A percentile compares a stretch with the other conserved stretches of the same genome.
Evolutionary conservation across 2,888 invertebrate genomes (phyloP).

Genomic region (Eupithecia tripunctaria): DNA sequence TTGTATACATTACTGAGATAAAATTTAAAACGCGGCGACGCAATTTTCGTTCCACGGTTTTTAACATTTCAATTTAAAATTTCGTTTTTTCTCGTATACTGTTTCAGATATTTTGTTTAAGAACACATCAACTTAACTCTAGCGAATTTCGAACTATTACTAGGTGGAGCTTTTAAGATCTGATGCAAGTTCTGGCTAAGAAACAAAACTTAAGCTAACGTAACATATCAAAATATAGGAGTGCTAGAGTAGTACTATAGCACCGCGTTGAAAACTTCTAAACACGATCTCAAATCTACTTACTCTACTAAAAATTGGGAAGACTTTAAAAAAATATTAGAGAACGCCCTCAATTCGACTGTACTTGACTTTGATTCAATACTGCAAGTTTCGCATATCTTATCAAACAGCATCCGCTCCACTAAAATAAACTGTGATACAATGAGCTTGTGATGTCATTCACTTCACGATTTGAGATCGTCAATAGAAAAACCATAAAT

Average conservation of each 20-base stretch:
- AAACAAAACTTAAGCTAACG: slow-evolving; percentile 58
- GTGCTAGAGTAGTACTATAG: slow-evolving; percentile 70
- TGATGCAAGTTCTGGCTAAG: slow-evolving; percentile 52
- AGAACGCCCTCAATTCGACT: too few relatives aligned
- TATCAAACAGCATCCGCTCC: background rate
- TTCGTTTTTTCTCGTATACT: slow-evolving; percentile 76
- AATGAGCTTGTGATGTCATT: slow-evolving; percentile 6
- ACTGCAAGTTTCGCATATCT: background rate
- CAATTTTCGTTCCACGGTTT: slow-evolving; percentile 68
- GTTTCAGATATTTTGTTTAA: slow-evolving; percentile 83
- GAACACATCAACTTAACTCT: slow-evolving; percentile 81
- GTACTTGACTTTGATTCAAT: background rate
- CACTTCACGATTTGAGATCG: slow-evolving; percentile 22
- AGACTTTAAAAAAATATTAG: background rate
- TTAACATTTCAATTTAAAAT: slow-evolving; percentile 69
- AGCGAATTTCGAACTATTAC: slow-evolving; percentile 67
- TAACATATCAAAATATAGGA: slow-evolving; percentile 62
- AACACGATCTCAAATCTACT: slow-evolving; percentile 50
- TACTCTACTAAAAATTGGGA: background rate
- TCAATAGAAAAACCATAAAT: slow-evolving; percentile 28
- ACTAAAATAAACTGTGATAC: slow-evolving; percentile 2
- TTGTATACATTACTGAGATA: slow-evolving; percentile 54
- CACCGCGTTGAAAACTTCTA: slow-evolving; percentile 72
- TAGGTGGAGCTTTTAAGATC: slow-evolving; percentile 58
- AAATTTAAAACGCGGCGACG: slow-evolving; percentile 58